Base-by-base conservation (phyloP, 2,888 invertebrate genomes). In the Polyommatus icarus region DNA sequence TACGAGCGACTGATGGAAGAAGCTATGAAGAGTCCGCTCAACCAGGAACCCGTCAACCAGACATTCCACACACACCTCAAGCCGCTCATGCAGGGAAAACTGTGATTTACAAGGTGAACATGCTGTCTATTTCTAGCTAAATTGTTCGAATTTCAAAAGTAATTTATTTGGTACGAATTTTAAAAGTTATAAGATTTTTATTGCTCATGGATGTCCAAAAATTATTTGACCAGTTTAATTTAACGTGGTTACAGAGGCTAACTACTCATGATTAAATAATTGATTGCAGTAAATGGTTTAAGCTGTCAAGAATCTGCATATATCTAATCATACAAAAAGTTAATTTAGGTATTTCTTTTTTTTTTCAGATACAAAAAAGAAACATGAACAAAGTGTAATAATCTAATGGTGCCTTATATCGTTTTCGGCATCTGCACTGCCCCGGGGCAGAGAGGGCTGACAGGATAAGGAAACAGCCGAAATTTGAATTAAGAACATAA, bases 11-110 rank as follows among this genome's bases (percentile, higher is more conserved):
- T 98, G 61, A 97, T 96, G 89, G 96, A 95, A 79, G 97, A 97
- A 83, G 98, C 98, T 0, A 94, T 96, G 88, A 96, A 97, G 89
- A 97, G 97, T 85, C 97, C 98, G 0, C 93, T 98, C 83, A 98
- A 98, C 91, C 95, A 96, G 24, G 95, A 96, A 82, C 97, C 96
- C 1, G 98, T 98, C 77, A 97, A 97, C 86, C 91, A 95, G 83
- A 96, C 96, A 79, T 97, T 96, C 89, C 94, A 96, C 80, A 93
- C 95, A 79, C 96, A 97, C 87, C 95, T 98, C 76, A 97, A 97
- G 84, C 97, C 98, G 0, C 95, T 97, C 84, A 95, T 98, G 90
- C 97, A 97, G 86, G 96, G 97, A 57, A 96, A 95, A 85, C 93
- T 97, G 85, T 97, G 94, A 82, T 40, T 7, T 54, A 77, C 18